Percentiles rank a stretch among this genome's conserved stretches.
phyloP scores from a whole-genome alignment of 1,140 invertebrate genomes.

The Akabosia matsudoensis region DNA sequence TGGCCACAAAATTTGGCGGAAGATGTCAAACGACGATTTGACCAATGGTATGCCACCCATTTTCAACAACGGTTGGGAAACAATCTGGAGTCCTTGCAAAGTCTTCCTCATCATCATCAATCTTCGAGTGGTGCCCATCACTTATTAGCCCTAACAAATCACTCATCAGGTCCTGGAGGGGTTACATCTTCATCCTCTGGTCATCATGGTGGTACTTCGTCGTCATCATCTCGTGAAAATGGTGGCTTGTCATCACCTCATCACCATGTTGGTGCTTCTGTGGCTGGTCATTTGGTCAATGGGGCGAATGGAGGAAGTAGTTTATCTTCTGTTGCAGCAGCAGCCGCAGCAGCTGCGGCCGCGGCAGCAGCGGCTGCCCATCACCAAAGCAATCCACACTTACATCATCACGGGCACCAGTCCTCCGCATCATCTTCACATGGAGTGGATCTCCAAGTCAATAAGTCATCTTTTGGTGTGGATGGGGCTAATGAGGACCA shows the following conservation, averaged over 20 bases:
- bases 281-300: conserved; percentile 39
- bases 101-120: conserved; percentile 52
- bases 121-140: conserved; percentile 8
- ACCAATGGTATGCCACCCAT: conserved; percentile 68
- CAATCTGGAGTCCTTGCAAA: conserved; percentile 43
- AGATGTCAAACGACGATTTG: conserved; percentile 71
- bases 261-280: neutral
- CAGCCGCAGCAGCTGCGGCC: neutral
- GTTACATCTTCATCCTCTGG: neutral
- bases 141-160: neutral
- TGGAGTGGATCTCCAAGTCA: neutral
- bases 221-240: neutral
- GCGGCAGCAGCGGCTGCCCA: conserved; percentile 28
- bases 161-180: neutral
- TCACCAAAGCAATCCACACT: conserved; percentile 30
- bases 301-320: conserved; percentile 30
- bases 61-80: conserved; percentile 48
- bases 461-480: conserved; percentile 28
- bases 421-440: neutral
- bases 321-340: neutral
- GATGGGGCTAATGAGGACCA: conserved; percentile 29
- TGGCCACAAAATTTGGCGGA: conserved; percentile 60
- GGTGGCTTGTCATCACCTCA: neutral
- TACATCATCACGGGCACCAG: conserved; percentile 27
- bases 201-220: conserved; percentile 16